Percentiles rank a stretch among this genome's conserved stretches.
Evolutionary conservation across 2,888 invertebrate genomes (phyloP).

Genomic region (Diloba caeruleocephala): DNA sequence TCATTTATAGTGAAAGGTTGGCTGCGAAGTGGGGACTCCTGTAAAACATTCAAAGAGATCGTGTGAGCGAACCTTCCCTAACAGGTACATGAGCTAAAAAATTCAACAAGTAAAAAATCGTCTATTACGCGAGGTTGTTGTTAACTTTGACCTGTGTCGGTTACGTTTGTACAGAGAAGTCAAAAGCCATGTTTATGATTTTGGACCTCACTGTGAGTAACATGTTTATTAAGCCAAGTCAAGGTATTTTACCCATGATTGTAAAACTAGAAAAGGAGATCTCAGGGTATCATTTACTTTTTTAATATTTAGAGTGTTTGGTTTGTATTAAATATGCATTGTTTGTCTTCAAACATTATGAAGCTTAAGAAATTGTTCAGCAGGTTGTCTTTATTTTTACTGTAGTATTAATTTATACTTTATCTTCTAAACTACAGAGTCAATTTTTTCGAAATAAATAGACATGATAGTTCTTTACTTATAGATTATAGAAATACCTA

Average conservation of each 20-base stretch:
- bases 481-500: too few species aligned
- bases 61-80: conserved; percentile 43
- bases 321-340: not conserved
- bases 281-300: not conserved
- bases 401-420: not conserved
- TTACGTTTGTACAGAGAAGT: not conserved
- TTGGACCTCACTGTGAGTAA: not conserved
- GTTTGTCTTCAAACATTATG: too few species aligned
- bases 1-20: conserved; percentile 68
- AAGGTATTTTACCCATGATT: not conserved
- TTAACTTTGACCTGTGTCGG: conserved; percentile 12
- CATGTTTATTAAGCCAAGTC: not conserved
- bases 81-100: conserved; percentile 50
- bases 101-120: conserved; percentile 54
- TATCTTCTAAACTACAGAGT: too few species aligned
- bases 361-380: too few species aligned
- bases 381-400: not conserved
- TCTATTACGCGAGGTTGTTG: conserved; percentile 38
- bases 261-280: not conserved
- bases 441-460: too few species aligned
- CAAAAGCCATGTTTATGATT: conserved; percentile 1
- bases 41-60: conserved; percentile 66
- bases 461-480: too few species aligned
- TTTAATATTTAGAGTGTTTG: not conserved
- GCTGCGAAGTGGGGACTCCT: conserved; percentile 59